Evolutionary conservation across 2,888 invertebrate genomes (phyloP), one percentile per base, ranked within the genome.

Genomic region (Scaptomyza flava): DNA sequence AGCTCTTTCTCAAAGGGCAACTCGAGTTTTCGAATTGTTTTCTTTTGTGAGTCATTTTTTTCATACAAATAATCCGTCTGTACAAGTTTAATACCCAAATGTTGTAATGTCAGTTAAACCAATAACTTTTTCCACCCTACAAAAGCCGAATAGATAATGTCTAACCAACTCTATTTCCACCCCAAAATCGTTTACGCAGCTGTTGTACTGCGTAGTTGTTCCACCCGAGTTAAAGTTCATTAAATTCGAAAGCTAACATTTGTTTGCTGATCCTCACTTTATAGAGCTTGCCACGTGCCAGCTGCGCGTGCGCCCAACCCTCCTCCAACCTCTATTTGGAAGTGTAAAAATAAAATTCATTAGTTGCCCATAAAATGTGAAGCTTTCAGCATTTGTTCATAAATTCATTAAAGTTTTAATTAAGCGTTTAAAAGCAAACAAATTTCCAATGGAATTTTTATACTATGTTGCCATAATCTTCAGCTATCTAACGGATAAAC

Each of bases 241-340:
- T 74, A 77, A 66, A 80, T 77, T 72, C 46, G 53, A 62, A 83
- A 80, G 83, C 81, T 77, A 80, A 75, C 68, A 67, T 52, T 64
- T 50, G 46, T n/a, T 36, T 17, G 5, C 42, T 27, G 46, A 70
- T 56, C 83, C 77, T 56, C 71, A 71, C 77, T 64, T 61, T 38
- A 6, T n/a, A 8, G 20, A 20, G 11, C 38, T 42, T 7, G 60
- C 48, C 64, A 71, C 63, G 65, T 64, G 70, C 61, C 70, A 20
- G 48, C 36, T 34, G 60, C 86, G 83, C 80, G 45, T 74, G 79
- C 82, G 81, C 17, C 20, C 30, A 30, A 6, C 27, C 33, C 9
- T 12, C 3, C 17, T 47, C 2, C 11, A 14, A 14, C 8, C 31
- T 6, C 17, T 17, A 3, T 5, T 1, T 6, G 11, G 5, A 8